Base-by-base conservation (phyloP, 2,113 vertebrate genomes). In the Neomonachus schauinslandi region DNA sequence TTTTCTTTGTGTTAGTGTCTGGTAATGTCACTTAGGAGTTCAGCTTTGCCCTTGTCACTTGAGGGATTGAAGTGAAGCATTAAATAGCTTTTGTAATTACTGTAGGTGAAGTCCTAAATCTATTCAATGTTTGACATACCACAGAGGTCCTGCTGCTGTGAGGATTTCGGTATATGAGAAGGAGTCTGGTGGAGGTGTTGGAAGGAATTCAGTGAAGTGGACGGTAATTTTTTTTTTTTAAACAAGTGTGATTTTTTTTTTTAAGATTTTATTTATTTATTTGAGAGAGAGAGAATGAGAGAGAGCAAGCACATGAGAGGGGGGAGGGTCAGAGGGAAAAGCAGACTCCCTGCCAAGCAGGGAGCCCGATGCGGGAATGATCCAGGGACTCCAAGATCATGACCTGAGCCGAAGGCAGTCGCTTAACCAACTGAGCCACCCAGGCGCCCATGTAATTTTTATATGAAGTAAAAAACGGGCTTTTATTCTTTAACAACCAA, bases 401-500 rank as follows among this genome's bases (percentile, higher is more conserved):
- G 39, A 39, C 39, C 39, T 39, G 39, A 39, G 39, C 39, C 39
- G 39, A 39, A 39, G 39, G 39, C 39, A 39, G 39, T 39, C 39
- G 39, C 39, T 39, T 39, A 39, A 39, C 39, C 39, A 39, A 39
- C 39, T 39, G 39, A 39, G 39, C 39, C 39, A 39, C 39, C 39
- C 39, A 39, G 39, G 39, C 39, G 39, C 39, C 39, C 39, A 39
- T 39, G 33, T 69, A 28, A 82, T 33, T 91, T 92, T 89, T 61
- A 18, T 22, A 36, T 55, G 16, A 57, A 69, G 24, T 86, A 22
- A 51, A 91, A 55, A 49, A 8, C 69, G 18, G 14, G 2, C 3
- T 74, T 95, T 83, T 92, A 61, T 89, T 96, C 31, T 80, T 81
- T 69, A 94, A 92, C 39, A 77, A n/a, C 14, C 2, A 57, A 82